Base-by-base conservation (phyloP, 2,888 invertebrate genomes). In the Callinectes sapidus region DNA sequence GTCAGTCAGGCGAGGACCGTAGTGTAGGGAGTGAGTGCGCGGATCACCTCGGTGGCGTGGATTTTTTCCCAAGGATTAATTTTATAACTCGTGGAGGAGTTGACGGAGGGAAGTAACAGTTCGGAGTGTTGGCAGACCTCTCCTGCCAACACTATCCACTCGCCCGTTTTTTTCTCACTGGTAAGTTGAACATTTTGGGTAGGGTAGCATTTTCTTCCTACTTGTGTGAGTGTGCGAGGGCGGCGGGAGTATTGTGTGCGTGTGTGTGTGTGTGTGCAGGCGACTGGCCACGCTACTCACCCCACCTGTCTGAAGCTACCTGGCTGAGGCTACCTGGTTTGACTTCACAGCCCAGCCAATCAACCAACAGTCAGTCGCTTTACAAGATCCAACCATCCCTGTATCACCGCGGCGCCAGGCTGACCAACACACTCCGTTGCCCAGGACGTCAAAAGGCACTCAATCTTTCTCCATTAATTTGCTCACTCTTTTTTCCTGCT, bases 131-230 rank as follows among this genome's bases (percentile, higher is more conserved):
- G 89, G 92, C 89, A 92, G 91, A 54, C 39, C 32, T 42, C 14
- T 81, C 85, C 92, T 92, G 92, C 92, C 92, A 92, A 92, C 92
- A 92, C 92, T 66, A 85, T 86, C 87, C 54, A 85, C 55, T n/a
- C 85, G 77, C 39, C 85, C 88, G 66, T 39, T 89, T 91, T 91
- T 89, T 89, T 48, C 89, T 89, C 89, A 85, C 92, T 89, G 92
- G 92, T 92, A 92, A 92, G 92, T 89, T 89, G 54, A 88, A 28
- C 55, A 28, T 54, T n/a, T 87, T 87, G 48, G 42, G n/a, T 48
- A 48, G 86, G 35, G 14, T 35, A 54, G 42, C 48, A 6, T 85
- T n/a, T 13, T 55, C 14, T 28, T 48, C 48, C 85, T 35, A n/a
- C 55, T 85, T 39, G 85, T 77, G 81, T 90, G 81, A 55, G 54